Base-by-base conservation (phyloP, 1,140 invertebrate species). In the Drosophila ironensis region DNA sequence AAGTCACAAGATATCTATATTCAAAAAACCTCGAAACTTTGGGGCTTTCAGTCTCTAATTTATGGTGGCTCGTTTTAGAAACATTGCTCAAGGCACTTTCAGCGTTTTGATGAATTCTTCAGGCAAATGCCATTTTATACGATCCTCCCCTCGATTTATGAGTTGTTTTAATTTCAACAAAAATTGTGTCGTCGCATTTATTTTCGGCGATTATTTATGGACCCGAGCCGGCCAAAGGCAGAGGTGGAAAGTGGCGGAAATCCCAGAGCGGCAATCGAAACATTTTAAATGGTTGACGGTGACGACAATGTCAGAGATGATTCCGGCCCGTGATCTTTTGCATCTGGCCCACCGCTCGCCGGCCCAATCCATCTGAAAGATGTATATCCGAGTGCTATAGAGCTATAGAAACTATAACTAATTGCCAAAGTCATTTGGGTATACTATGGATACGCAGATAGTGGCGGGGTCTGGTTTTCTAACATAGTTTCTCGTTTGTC, bases 131-230 rank as follows among this genome's bases (percentile, higher is more conserved):
- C 35, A 17, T 56, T 45, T 33, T 46, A 54, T 53, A 46, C 45
- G 17, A 68, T 56, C 46, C 28, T 45, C 19, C 22, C 7, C 45
- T 56, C 38, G 46, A 81, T 72, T 82, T 82, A 82, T 82, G 57
- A 70, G 57, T 70, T 73, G 52, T 77, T 70, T 76, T 82, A 82
- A 76, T 52, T 69, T 64, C 40, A 48, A 76, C 52, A 81, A 66
- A 76, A 76, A 73, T 56, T 72, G 63, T 66, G 72, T 77, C 68
- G 53, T 70, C 72, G 57, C 42, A 66, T 84, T 84, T 73, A 59
- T 73, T 77, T 82, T 78, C 67, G 64, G 42, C 40, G 42, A 71
- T 78, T 73, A 82, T 82, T 82, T 82, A 84, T 82, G 63, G 41
- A 28, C 42, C 17, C 14, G 22, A 42, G 48, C 37, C n/a, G 20